Base-by-base conservation (phyloP, 2,888 invertebrate genomes). In the Lasioglossum zephyrum region DNA sequence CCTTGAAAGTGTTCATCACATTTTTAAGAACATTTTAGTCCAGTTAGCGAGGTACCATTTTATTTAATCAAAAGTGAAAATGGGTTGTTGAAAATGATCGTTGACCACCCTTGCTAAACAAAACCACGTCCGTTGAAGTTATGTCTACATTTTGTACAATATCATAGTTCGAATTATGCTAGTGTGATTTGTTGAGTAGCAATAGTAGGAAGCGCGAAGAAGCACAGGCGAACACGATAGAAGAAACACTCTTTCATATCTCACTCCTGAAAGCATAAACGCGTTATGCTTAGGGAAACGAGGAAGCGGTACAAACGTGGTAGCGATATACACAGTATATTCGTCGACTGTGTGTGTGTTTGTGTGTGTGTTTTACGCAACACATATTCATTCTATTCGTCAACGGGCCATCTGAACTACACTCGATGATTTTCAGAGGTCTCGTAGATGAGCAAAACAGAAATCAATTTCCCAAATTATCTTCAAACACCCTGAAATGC, bases 121-220 rank as follows among this genome's bases (percentile, higher is more conserved):
- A 88, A 79, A 74, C 88, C 86, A 88, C 70, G 47, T 86, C 53
- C 75, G 72, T 41, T 63, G 82, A 83, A 75, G 75, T 66, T 86
- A 88, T 80, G 84, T 85, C 89, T 92, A 91, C 76, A 86, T 88
- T 92, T 92, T 92, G 91, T 92, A 92, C 91, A 92, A 83, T 89
- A 76, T 89, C 82, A 79, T 90, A 91, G 89, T 77, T 85, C 60
- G 73, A 86, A 86, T 87, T 89, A 82, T 83, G 75, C 82, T 87
- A 81, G 53, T 74, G 60, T 82, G 57, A 60, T 77, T 80, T 73
- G 73, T 73, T 73, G 80, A 47, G 78, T 84, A 72, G 60, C 83
- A 75, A 76, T 82, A 76, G 53, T 82, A 81, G 89, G 78, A 86
- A 86, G 77, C 89, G 88, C 84, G 41, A 86, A 86, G 79, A 84